Conservation (phyloP, 2,113 vertebrate species). For the Austrofundulus limnaeus region DNA sequence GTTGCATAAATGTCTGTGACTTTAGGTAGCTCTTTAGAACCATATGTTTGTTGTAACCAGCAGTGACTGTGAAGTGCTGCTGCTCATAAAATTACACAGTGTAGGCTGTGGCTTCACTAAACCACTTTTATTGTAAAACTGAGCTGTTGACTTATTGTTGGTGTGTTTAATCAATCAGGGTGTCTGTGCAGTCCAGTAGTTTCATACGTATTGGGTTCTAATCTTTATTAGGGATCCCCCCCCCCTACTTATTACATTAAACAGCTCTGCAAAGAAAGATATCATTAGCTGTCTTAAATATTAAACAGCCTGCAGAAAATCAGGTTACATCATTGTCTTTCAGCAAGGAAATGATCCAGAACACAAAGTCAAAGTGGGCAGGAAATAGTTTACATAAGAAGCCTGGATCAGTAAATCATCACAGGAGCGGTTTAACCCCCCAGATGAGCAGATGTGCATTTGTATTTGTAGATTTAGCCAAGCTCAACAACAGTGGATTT, state of each 20-base stretch:
- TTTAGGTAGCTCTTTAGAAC: neutral
- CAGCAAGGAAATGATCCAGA: neutral
- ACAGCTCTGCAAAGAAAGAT: neutral
- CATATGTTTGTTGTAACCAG: neutral
- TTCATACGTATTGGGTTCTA: neutral
- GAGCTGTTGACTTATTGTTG: too few relatives aligned
- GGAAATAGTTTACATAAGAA: neutral
- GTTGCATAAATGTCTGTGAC: neutral
- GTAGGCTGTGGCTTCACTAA: too few relatives aligned
- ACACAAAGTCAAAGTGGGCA: neutral
- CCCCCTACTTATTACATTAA: too few relatives aligned
- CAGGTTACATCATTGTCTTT: neutral
- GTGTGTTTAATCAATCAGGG: neutral
- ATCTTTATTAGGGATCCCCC: too few relatives aligned
- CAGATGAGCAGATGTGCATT: neutral
- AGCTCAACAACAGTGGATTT: slow-evolving; percentile 27
- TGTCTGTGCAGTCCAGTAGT: neutral
- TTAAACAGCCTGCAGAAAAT: neutral
- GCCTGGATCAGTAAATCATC: neutral
- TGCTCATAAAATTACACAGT: too few relatives aligned
- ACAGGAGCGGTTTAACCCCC: neutral
- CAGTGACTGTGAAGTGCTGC: too few relatives aligned
- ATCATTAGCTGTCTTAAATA: neutral
- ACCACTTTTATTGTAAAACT: neutral
- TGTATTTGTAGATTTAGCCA: slow-evolving; percentile 3